Conservation (phyloP, 1,140 invertebrate genomes). For the Paraescarpia echinospica region DNA sequence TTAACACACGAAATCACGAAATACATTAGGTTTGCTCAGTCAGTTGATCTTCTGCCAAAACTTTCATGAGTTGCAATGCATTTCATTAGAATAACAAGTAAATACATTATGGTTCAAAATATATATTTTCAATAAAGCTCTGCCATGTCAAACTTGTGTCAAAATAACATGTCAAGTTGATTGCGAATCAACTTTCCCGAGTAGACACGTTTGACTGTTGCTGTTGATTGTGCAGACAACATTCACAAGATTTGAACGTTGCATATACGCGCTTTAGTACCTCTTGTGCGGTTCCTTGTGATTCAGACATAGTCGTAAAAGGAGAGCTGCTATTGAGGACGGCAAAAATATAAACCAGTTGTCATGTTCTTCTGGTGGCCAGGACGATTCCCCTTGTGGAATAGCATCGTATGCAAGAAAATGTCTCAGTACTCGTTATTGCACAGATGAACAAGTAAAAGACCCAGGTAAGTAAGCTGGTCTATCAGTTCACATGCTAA, state of each 20-base stretch:
- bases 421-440: not conserved
- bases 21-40: too few species aligned
- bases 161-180: not conserved
- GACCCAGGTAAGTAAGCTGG: not conserved
- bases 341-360: not conserved
- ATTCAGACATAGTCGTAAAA: not conserved
- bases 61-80: too few species aligned
- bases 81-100: too few species aligned
- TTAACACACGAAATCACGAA: too few species aligned
- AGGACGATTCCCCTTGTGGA: not conserved
- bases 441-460: not conserved
- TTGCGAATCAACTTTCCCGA: not conserved
- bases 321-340: not conserved
- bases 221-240: not conserved
- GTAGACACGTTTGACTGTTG: not conserved
- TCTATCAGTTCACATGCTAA: not conserved
- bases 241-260: too few species aligned
- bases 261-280: too few species aligned
- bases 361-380: not conserved
- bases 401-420: too few species aligned
- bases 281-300: not conserved
- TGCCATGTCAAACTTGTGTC: not conserved
- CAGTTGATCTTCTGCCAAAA: too few species aligned
- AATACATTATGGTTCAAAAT: not conserved
- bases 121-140: not conserved